phyloP scores from a whole-genome alignment of 2,888 invertebrate genomes.

The Magallana nippona region DNA sequence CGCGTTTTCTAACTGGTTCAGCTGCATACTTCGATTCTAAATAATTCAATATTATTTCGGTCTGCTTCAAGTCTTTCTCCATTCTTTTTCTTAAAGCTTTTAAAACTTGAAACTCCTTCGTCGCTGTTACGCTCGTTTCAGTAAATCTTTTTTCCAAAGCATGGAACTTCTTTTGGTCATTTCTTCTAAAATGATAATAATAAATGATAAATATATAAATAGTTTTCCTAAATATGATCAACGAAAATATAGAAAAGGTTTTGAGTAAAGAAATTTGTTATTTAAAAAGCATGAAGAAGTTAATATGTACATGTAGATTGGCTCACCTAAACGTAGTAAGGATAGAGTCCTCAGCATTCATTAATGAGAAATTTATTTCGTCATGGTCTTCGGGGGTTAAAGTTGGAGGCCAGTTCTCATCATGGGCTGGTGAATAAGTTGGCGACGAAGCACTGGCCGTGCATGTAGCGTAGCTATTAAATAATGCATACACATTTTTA shows the following conservation, averaged over 20 bases:
- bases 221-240: no score
- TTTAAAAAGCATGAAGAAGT: not conserved
- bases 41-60: conserved; percentile 6
- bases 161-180: not conserved
- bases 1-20: not conserved
- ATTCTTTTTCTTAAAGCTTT: not conserved
- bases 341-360: not conserved
- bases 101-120: conserved; percentile 3
- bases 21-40: not conserved
- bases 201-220: no score
- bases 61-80: not conserved
- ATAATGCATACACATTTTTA: no score
- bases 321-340: not conserved
- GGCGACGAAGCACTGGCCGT: not conserved
- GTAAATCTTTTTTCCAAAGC: not conserved
- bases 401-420: conserved; percentile 15
- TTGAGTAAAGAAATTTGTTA: no score
- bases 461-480: not conserved
- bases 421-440: not conserved
- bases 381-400: no score
- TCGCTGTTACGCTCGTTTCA: not conserved
- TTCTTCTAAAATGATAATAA: not conserved
- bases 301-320: not conserved
- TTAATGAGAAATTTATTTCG: not conserved
- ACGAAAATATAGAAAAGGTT: no score